These are phyloP conservation scores for Ptychobarbus kaznakovi DNA, from an alignment of 2,797 vertebrate genomes.

Conservation along the genomic window DNA sequence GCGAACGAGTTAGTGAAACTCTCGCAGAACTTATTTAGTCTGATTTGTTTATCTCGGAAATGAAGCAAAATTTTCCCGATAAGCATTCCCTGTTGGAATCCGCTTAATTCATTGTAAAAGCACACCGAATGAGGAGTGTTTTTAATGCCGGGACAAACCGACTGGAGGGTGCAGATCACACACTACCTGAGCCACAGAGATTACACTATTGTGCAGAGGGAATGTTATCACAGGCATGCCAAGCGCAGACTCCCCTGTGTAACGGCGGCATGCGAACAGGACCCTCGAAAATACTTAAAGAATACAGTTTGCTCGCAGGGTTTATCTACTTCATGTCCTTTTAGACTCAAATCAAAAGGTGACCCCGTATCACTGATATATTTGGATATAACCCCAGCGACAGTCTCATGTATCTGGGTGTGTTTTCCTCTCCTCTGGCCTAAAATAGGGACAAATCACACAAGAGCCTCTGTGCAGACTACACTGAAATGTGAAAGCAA, in stretches of 20 bases:
- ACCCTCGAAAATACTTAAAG: conserved; percentile 78
- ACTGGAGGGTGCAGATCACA: conserved; percentile 80
- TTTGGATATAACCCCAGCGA: not conserved
- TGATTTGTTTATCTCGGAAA: conserved; percentile 78
- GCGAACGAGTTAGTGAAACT: conserved; percentile 76
- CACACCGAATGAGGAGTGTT: conserved; percentile 79
- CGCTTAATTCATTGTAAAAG: conserved; percentile 82
- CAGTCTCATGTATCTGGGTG: not conserved
- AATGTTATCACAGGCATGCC: conserved; percentile 79
- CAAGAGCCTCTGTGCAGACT: not conserved
- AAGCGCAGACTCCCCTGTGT: conserved; percentile 73
- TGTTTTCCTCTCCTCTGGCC: conserved; percentile 1
- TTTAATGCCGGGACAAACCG: conserved; percentile 80
- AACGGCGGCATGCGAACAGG: conserved; percentile 72
- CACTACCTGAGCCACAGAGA: conserved; percentile 84
- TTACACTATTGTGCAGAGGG: conserved; percentile 79
- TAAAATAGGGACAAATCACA: not conserved
- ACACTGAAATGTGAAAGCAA: not conserved
- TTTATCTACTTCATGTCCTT: conserved; percentile 73
- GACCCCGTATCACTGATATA: conserved; percentile 74
- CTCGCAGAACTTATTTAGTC: conserved; percentile 78
- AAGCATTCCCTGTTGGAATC: conserved; percentile 79
- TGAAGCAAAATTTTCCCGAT: conserved; percentile 64
- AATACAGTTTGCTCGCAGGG: conserved; percentile 77
- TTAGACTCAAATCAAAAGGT: conserved; percentile 66